A percentile compares a stretch with the other conserved stretches of the same genome.
Evolutionary conservation across 2,888 invertebrate genomes (phyloP).

Genomic region (Drosophila pegasa): DNA sequence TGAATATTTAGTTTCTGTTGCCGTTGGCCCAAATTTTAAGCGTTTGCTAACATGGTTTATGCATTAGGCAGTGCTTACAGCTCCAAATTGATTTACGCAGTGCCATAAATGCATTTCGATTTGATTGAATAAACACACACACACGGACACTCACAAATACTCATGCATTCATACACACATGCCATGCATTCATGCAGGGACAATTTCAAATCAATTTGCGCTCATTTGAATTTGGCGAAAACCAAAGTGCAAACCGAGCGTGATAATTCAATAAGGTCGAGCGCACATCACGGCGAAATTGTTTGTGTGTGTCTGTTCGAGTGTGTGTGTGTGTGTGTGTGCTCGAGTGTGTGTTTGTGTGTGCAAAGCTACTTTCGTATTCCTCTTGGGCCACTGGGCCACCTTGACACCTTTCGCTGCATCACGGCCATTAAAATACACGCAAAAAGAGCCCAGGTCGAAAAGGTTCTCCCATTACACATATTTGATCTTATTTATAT

Average conservation of each 20-base stretch:
- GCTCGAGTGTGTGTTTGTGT: neutral
- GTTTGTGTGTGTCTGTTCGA: constrained; percentile 8
- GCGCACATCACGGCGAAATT: constrained; percentile 36
- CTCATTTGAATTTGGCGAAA: constrained; percentile 64
- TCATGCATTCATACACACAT: constrained; percentile 3
- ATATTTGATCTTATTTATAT: neutral
- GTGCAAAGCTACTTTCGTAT: constrained; percentile 4
- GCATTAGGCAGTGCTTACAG: constrained; percentile 42
- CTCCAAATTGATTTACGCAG: constrained; percentile 55
- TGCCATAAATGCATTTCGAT: constrained; percentile 40
- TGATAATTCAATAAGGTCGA: constrained; percentile 69
- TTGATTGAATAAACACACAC: constrained; percentile 18
- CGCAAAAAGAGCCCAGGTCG: neutral
- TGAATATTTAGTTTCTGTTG: constrained; percentile 2
- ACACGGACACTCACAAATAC: constrained; percentile 9
- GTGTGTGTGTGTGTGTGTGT: constrained; percentile 5
- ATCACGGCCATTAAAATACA: neutral
- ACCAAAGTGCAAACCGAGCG: constrained; percentile 71
- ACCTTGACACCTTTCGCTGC: constrained; percentile 3
- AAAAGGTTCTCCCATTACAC: neutral
- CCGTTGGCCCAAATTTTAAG: constrained; percentile 16
- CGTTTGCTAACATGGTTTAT: constrained; percentile 45
- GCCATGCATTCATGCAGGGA: constrained; percentile 43
- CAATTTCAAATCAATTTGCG: constrained; percentile 70
- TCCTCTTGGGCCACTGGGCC: neutral